These are phyloP conservation scores for Zophobas atratus DNA, from an alignment of 1,140 invertebrate genomes.

Conservation along the genomic window DNA sequence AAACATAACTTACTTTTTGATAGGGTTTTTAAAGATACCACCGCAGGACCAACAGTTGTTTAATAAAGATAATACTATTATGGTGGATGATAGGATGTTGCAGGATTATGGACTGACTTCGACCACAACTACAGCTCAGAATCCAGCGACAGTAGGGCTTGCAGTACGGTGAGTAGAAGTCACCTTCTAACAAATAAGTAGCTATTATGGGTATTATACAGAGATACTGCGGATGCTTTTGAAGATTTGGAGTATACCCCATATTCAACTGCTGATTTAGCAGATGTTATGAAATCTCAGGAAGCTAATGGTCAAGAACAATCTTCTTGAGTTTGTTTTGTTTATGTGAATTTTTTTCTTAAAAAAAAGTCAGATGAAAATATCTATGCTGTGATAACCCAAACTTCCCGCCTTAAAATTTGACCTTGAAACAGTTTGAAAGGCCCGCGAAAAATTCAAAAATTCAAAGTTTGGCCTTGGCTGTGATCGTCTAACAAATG, in stretches of 20 bases:
- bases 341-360: slow-evolving; percentile 2
- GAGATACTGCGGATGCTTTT: slow-evolving; percentile 88
- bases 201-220: slow-evolving; percentile 64
- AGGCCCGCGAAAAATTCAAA: no score
- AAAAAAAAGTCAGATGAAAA: not conserved
- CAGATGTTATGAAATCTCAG: slow-evolving; percentile 97
- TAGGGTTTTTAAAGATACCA: slow-evolving; percentile 89
- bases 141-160: slow-evolving; percentile 92
- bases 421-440: no score
- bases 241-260: slow-evolving; percentile 92
- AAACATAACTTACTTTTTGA: slow-evolving; percentile 54
- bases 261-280: slow-evolving; percentile 95
- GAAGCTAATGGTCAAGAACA: slow-evolving; percentile 86
- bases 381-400: no score
- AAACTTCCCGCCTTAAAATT: no score
- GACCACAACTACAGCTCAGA: slow-evolving; percentile 91
- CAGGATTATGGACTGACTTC: slow-evolving; percentile 93
- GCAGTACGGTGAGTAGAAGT: slow-evolving; percentile 78
- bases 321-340: slow-evolving; percentile 68
- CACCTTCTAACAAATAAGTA: not conserved
- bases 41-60: slow-evolving; percentile 91
- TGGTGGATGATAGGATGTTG: slow-evolving; percentile 91
- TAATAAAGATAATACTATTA: slow-evolving; percentile 88
- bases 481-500: no score
- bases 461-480: no score